These are phyloP conservation scores for Muscicapa comitata DNA, from an alignment of 2,797 vertebrate genomes.

Conservation along the genomic window DNA sequence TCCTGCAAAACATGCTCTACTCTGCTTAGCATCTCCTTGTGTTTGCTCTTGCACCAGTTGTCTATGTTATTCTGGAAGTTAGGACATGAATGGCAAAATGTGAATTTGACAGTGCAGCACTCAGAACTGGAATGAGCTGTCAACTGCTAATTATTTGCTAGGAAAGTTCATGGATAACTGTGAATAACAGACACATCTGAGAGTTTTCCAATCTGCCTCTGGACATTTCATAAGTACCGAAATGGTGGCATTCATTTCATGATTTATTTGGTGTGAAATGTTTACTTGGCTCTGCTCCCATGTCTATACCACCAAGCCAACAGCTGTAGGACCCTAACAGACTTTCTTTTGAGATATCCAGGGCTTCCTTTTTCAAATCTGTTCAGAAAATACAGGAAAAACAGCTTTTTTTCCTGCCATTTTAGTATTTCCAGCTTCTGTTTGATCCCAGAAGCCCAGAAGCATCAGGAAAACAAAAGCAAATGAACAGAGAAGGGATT, in stretches of 20 bases:
- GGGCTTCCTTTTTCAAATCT: background rate
- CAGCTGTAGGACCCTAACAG: background rate
- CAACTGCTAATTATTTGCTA: background rate
- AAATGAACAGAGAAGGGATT: background rate
- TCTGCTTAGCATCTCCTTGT: background rate
- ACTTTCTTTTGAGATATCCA: background rate
- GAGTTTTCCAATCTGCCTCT: background rate
- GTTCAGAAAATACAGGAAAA: background rate
- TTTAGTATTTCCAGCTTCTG: background rate
- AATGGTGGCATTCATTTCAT: background rate
- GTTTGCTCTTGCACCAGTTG: background rate
- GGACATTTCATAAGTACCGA: background rate
- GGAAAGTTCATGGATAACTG: background rate
- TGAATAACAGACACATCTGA: background rate
- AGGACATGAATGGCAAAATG: background rate
- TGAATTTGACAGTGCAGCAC: background rate
- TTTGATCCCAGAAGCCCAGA: background rate
- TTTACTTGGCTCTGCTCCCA: background rate
- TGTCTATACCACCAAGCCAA: background rate
- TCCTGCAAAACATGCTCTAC: background rate
- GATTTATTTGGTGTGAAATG: conserved; percentile 7
- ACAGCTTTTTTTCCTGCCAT: background rate
- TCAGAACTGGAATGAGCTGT: background rate
- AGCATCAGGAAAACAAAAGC: background rate
- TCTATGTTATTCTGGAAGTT: background rate